phyloP scores from a whole-genome alignment of 2,888 invertebrate species.

The Apamea epomidion region DNA sequence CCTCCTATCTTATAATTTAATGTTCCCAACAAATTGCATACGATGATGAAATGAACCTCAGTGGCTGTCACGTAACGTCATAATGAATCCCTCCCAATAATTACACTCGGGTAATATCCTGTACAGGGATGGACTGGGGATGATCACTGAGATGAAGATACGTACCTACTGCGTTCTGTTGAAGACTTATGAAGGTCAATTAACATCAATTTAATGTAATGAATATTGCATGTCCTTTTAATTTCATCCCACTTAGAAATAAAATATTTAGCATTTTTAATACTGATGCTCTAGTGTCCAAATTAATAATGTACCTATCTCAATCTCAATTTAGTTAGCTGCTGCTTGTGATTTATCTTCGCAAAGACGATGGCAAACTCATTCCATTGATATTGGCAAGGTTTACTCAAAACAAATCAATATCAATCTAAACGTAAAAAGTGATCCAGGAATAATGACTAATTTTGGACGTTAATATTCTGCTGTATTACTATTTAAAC shows the following conservation, averaged over 20 bases:
- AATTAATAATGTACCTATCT: too few relatives aligned
- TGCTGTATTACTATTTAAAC: background rate
- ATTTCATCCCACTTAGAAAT: too few relatives aligned
- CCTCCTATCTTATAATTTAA: slow-evolving; percentile 75
- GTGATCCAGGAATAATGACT: background rate
- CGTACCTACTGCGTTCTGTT: too few relatives aligned
- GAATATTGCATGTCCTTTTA: too few relatives aligned
- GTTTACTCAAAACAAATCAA: background rate
- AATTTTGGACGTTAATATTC: too few relatives aligned
- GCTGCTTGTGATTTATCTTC: too few relatives aligned
- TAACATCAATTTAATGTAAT: too few relatives aligned
- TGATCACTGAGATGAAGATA: slow-evolving; percentile 7
- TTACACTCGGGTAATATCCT: slow-evolving; percentile 82
- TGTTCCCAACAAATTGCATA: slow-evolving; percentile 79
- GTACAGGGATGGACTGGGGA: slow-evolving; percentile 67
- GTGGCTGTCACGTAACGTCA: slow-evolving; percentile 85
- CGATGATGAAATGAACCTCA: slow-evolving; percentile 75
- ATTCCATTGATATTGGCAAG: background rate
- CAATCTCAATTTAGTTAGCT: too few relatives aligned
- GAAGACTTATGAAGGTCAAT: too few relatives aligned
- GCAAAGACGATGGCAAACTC: too few relatives aligned
- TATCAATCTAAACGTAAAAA: background rate
- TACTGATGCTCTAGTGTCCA: too few relatives aligned
- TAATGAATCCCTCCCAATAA: slow-evolving; percentile 86
- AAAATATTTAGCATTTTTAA: too few relatives aligned